A percentile compares a stretch with the other conserved stretches of the same genome.
phyloP scores from a whole-genome alignment of 2,797 vertebrate genomes.

The Huso huso region DNA sequence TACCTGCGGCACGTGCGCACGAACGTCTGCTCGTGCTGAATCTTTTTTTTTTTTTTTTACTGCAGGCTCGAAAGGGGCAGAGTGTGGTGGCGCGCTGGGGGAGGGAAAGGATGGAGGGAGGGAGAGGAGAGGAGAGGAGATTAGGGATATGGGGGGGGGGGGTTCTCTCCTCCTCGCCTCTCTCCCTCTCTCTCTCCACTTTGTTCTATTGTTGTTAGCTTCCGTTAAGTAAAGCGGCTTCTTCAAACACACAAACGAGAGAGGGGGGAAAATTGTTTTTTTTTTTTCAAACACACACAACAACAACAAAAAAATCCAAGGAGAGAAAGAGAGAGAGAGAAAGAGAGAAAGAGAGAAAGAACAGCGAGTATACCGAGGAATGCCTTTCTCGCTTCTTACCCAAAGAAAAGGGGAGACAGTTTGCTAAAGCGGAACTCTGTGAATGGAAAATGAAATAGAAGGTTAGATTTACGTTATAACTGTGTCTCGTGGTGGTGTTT shows the following conservation, averaged over 20 bases:
- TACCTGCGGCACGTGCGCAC: slow-evolving; percentile 65
- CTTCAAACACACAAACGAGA: slow-evolving; percentile 34
- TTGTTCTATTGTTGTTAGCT: slow-evolving; percentile 61
- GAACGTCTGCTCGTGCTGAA: slow-evolving; percentile 41
- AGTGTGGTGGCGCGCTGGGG: background rate
- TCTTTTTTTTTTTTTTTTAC: slow-evolving; percentile 45
- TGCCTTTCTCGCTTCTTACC: slow-evolving; percentile 49
- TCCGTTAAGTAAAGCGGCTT: slow-evolving; percentile 45
- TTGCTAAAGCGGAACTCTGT: slow-evolving; percentile 52
- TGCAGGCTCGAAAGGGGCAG: slow-evolving; percentile 49
- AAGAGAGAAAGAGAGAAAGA: slow-evolving; percentile 37
- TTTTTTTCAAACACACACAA: slow-evolving; percentile 29
- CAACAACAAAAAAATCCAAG: slow-evolving; percentile 29
- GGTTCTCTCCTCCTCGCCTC: slow-evolving; percentile 13
- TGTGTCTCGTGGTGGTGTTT: slow-evolving; percentile 27
- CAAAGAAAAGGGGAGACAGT: slow-evolving; percentile 54
- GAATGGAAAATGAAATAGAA: slow-evolving; percentile 74
- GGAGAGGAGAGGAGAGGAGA: slow-evolving; percentile 38
- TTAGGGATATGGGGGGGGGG: too few relatives aligned
- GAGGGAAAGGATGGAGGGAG: slow-evolving; percentile 28
- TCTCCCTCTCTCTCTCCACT: slow-evolving; percentile 57
- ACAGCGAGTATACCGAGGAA: slow-evolving; percentile 62
- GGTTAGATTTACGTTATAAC: slow-evolving; percentile 57
- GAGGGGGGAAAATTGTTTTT: slow-evolving; percentile 8
- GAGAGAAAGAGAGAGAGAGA: slow-evolving; percentile 50